Evolutionary conservation across 2,888 invertebrate species (phyloP).

Genomic region (Catocala fraxini): DNA sequence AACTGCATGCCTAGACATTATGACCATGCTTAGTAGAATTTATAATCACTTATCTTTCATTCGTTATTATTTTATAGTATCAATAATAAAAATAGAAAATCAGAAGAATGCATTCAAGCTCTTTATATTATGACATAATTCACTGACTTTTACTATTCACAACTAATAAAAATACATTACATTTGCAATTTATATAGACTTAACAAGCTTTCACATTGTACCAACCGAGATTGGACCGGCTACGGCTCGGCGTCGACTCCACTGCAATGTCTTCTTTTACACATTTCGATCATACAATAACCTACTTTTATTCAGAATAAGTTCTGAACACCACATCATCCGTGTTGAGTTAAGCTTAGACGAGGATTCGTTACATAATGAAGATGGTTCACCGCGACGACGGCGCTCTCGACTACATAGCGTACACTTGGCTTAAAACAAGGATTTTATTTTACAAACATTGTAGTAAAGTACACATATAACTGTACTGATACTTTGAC

Average conservation of each 20-base stretch:
- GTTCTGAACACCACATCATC: too few species aligned
- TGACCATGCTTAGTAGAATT: slow-evolving; percentile 35
- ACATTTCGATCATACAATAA: too few species aligned
- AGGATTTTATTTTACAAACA: too few species aligned
- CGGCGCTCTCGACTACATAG: too few species aligned
- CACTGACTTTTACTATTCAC: slow-evolving; percentile 40
- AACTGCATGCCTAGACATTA: slow-evolving; percentile 31
- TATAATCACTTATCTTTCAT: slow-evolving; percentile 10
- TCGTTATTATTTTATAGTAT: slow-evolving; percentile 3
- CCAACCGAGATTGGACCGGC: slow-evolving; percentile 3
- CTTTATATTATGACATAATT: slow-evolving; percentile 50
- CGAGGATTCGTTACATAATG: too few species aligned
- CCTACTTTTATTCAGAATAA: too few species aligned
- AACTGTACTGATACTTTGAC: too few species aligned
- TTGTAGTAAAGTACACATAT: too few species aligned
- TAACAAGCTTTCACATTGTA: slow-evolving; percentile 21
- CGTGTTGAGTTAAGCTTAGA: too few species aligned
- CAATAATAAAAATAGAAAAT: slow-evolving; percentile 24
- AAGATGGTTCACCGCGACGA: too few species aligned
- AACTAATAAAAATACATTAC: slow-evolving; percentile 22
- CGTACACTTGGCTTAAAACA: too few species aligned
- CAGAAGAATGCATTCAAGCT: slow-evolving; percentile 45
- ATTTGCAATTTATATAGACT: slow-evolving; percentile 46
- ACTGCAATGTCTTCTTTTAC: slow-evolving; percentile 2
- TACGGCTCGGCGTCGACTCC: too few species aligned